A percentile compares a stretch with the other conserved stretches of the same genome.
Evolutionary conservation across 2,888 invertebrate genomes (phyloP).

Genomic region (Sylvicola cinctus): DNA sequence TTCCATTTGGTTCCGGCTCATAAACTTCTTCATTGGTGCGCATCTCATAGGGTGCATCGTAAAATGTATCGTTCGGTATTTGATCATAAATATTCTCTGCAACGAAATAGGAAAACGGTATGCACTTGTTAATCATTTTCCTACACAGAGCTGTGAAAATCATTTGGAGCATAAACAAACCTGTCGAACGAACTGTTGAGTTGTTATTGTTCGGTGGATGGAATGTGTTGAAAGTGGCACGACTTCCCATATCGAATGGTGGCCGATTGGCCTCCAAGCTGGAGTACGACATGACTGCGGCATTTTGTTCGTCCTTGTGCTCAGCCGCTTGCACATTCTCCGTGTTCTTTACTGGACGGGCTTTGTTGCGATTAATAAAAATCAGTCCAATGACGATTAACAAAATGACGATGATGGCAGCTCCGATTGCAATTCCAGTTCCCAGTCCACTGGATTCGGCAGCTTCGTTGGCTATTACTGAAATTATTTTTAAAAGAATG

Average conservation of each 20-base stretch:
- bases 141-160: too few species aligned
- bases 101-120: conserved; percentile 4
- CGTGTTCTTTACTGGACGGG: conserved; percentile 70
- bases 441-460: conserved; percentile 53
- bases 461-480: conserved; percentile 41
- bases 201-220: conserved; percentile 10
- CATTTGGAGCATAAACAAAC: too few species aligned
- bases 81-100: conserved; percentile 35
- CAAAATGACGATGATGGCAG: conserved; percentile 60
- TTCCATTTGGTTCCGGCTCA: conserved; percentile 26
- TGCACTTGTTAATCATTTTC: too few species aligned
- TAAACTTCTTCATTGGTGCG: conserved; percentile 33
- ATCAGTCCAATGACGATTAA: conserved; percentile 58
- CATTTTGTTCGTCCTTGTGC: conserved; percentile 66
- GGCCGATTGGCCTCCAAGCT: conserved; percentile 45
- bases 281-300: conserved; percentile 76
- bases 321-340: conserved; percentile 76
- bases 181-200: conserved; percentile 1
- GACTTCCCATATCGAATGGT: conserved; percentile 14
- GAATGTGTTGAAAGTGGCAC: conserved; percentile 25
- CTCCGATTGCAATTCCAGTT: conserved; percentile 64
- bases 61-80: conserved; percentile 45
- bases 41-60: conserved; percentile 55
- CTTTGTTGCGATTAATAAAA: conserved; percentile 63
- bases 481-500: conserved; percentile 1